Conservation (phyloP, 1,140 invertebrate species). For the Diachasma alloeum region DNA sequence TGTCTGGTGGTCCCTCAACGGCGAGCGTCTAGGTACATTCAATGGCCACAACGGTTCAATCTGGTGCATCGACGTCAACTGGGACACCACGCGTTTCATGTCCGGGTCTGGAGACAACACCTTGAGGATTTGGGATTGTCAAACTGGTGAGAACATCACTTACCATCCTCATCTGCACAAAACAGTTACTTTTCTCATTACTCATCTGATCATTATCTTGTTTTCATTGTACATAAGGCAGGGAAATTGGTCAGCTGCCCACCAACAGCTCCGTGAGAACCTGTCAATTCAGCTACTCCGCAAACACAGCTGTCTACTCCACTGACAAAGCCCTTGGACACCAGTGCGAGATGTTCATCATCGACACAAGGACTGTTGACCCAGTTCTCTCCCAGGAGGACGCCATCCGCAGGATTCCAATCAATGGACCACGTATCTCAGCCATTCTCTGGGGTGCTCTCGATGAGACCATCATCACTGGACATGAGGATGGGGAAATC, state of each 20-base stretch:
- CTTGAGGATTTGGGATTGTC: constrained; percentile 88
- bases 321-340: constrained; percentile 93
- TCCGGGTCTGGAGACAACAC: constrained; percentile 95
- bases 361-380: constrained; percentile 80
- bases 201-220: background rate
- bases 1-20: constrained; percentile 98
- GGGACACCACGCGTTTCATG: constrained; percentile 91
- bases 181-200: no score
- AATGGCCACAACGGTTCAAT: constrained; percentile 97
- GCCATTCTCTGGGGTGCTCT: constrained; percentile 91
- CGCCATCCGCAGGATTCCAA: constrained; percentile 71
- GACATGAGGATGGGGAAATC: constrained; percentile 93
- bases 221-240: constrained; percentile 58
- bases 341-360: constrained; percentile 88
- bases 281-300: constrained; percentile 92
- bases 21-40: constrained; percentile 95
- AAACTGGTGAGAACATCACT: constrained; percentile 68
- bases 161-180: background rate
- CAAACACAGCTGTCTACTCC: constrained; percentile 89
- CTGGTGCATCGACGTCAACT: constrained; percentile 97
- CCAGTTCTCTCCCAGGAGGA: constrained; percentile 65
- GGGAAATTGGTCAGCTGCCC: constrained; percentile 77
- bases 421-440: constrained; percentile 83
- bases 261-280: constrained; percentile 91
- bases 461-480: constrained; percentile 92